Conservation (phyloP, 2,888 invertebrate genomes). For the Xylophagus ater region DNA sequence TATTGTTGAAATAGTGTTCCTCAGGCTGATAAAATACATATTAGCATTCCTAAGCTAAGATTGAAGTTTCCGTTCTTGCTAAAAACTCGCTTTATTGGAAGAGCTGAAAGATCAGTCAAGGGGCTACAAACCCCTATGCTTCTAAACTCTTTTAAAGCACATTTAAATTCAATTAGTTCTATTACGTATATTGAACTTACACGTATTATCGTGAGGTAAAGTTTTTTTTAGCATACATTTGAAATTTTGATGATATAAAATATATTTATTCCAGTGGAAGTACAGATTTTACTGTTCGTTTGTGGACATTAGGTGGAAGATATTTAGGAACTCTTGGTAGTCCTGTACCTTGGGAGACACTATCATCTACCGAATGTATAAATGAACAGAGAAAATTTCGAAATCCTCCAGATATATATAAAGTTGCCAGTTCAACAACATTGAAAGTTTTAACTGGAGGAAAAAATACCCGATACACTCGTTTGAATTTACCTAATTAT, state of each 20-base stretch:
- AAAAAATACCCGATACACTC: constrained; percentile 10
- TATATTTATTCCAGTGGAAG: constrained; percentile 43
- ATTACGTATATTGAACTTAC: constrained; percentile 55
- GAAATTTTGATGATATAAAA: constrained; percentile 8
- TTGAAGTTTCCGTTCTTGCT: constrained; percentile 63
- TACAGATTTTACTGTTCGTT: constrained; percentile 57
- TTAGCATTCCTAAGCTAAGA: constrained; percentile 52
- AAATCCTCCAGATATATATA: constrained; percentile 61
- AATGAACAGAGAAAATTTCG: constrained; percentile 41
- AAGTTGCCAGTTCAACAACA: constrained; percentile 65
- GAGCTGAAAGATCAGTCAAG: constrained; percentile 53
- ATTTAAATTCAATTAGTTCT: constrained; percentile 54
- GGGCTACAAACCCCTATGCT: constrained; percentile 54
- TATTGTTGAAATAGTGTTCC: constrained; percentile 26
- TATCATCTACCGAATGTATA: constrained; percentile 37
- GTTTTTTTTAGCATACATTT: background rate
- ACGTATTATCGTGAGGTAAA: constrained; percentile 55
- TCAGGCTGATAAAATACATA: constrained; percentile 36
- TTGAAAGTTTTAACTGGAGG: constrained; percentile 48
- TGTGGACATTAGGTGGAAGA: constrained; percentile 63
- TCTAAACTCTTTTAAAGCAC: constrained; percentile 59
- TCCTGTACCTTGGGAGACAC: constrained; percentile 49
- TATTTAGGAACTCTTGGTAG: constrained; percentile 66
- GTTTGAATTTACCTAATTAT: constrained; percentile 1
- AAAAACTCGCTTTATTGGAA: constrained; percentile 52